Percentiles rank a stretch among this genome's conserved stretches.
These are phyloP conservation scores for Orbicella faveolata DNA, from an alignment of 64 coral and sea anemone genomes.

Conservation along the genomic window DNA sequence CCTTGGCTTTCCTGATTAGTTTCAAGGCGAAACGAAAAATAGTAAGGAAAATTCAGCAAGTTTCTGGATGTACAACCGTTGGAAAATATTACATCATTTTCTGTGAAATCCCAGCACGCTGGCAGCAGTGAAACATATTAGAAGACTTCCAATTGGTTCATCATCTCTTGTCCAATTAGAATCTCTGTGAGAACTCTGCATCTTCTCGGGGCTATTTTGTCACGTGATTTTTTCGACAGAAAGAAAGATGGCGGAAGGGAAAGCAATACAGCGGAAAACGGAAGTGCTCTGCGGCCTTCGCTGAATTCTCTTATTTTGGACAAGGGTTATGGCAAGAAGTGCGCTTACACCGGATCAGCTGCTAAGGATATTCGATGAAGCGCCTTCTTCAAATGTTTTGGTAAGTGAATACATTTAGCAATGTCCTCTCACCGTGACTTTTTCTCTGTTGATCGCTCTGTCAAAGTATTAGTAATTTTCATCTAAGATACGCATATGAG, in stretches of 20 bases:
- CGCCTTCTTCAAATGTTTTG: slow-evolving; percentile 55
- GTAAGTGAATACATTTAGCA: slow-evolving; percentile 50
- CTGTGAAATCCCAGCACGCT: not conserved
- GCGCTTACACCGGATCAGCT: slow-evolving; percentile 69
- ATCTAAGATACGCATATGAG: no score
- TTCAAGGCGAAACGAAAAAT: slow-evolving; percentile 1
- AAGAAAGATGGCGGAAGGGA: slow-evolving; percentile 69
- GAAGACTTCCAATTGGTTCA: not conserved
- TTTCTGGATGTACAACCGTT: not conserved
- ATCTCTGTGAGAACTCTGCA: not conserved
- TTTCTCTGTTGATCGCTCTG: no score
- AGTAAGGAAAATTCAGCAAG: not conserved
- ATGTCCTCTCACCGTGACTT: no score
- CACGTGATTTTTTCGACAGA: slow-evolving; percentile 60
- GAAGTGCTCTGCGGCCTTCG: slow-evolving; percentile 8
- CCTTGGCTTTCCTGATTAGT: not conserved
- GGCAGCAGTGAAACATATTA: not conserved
- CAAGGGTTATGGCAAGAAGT: slow-evolving; percentile 63
- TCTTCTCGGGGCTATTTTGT: not conserved
- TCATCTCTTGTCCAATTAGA: not conserved
- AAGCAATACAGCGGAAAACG: slow-evolving; percentile 29
- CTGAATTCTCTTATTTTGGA: not conserved
- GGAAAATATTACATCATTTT: slow-evolving; percentile 2
- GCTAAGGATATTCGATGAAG: slow-evolving; percentile 58
- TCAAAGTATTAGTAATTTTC: no score